Evolutionary conservation across 1,140 invertebrate genomes (phyloP), one percentile per base, ranked within the genome.

Genomic region (Piezodorus guildinii): DNA sequence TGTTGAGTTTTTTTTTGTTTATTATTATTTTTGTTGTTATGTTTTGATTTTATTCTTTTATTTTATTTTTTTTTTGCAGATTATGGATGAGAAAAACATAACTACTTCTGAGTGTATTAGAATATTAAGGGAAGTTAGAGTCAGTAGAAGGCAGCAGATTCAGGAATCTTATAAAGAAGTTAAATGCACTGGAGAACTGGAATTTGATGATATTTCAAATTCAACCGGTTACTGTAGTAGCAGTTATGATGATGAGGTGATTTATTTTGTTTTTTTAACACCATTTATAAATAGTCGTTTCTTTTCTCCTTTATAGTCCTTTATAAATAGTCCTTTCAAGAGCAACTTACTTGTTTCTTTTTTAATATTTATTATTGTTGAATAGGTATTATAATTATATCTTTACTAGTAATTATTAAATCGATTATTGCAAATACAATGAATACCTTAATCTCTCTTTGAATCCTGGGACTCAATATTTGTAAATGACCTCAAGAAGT

Each of bases 71-170:
- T 19, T 56, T 56, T 25, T 56, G 9, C 52, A 56, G 52, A 56
- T 21, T 56, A 56, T 56, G 52, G 52, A 56, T 56, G 23, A 56
- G 17, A 56, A 56, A 56, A 23, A 56, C 25, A 56, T 56, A 56
- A 56, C 17, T 17, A 23, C 23, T 16, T 56, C 52, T 23, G 52
- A 56, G 23, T 27, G 52, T 25, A 56, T 56, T 23, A 19, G 15
- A 15, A 56, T 56, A 56, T 56, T 56, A 23, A 23, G 52, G 19
- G 52, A 56, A 56, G 52, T 56, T 56, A 56, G 23, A 4, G 23
- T 25, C 15, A 56, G 15, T 16, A 56, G 52, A 14, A 56, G 52
- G 12, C 19, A 56, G 12, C 46, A 49, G 46, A 23, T 23, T 56
- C 15, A 19, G 19, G 52, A 56, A 25, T 16, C 17, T 10, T 56